Conservation (phyloP, 2,888 invertebrate genomes). For the Galerucella nymphaeae region DNA sequence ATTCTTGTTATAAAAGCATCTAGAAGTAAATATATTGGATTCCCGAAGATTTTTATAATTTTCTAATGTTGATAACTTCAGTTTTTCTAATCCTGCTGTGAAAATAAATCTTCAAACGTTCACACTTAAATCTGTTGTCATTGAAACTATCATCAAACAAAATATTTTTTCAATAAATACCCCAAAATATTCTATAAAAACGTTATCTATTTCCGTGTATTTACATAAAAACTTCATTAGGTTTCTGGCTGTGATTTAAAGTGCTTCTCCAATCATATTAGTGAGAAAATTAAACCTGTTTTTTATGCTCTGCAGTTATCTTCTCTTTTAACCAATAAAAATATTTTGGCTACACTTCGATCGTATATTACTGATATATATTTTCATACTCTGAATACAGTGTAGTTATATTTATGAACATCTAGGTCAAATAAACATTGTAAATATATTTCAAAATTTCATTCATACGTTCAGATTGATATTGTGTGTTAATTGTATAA, state of each 20-base stretch:
- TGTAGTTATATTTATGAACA: background rate
- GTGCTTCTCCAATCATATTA: background rate
- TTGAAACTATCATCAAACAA: background rate
- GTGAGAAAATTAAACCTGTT: background rate
- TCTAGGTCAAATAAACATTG: background rate
- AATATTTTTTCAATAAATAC: constrained; percentile 6
- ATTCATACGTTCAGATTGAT: background rate
- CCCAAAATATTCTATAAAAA: background rate
- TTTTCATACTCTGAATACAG: background rate
- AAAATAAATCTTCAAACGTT: background rate
- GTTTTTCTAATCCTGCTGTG: too few relatives aligned
- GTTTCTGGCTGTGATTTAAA: background rate
- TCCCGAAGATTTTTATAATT: too few relatives aligned
- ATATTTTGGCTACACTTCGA: background rate
- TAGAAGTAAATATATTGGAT: too few relatives aligned
- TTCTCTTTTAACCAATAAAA: background rate
- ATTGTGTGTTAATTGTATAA: background rate
- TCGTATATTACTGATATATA: background rate
- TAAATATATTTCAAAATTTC: constrained; percentile 1
- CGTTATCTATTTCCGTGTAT: background rate
- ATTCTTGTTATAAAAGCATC: too few relatives aligned
- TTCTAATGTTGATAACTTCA: too few relatives aligned
- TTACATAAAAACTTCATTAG: background rate
- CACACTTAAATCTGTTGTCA: background rate
- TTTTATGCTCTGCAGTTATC: background rate